Base-by-base conservation (phyloP, 2,888 invertebrate species). In the Agrilus cyanescens region DNA sequence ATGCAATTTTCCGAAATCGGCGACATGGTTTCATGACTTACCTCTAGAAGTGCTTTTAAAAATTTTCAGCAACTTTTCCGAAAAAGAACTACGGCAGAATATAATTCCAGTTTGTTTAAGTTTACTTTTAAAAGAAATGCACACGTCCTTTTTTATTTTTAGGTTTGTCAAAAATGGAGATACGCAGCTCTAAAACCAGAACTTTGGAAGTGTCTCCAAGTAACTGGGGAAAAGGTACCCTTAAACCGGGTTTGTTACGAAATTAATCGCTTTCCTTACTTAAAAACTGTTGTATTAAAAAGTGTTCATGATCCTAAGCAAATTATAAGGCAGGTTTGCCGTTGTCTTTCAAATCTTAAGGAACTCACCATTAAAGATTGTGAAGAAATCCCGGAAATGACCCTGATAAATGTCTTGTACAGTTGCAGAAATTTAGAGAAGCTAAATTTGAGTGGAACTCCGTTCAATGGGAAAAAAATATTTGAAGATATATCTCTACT, bases 101-200 rank as follows among this genome's bases (percentile, higher is more conserved):
- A 49, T 55, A 34, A 49, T 50, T 18, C 51, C 49, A 12, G 56
- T 55, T 49, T 47, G 50, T 49, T 15, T 16, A 12, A 6, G n/a
- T 30, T 12, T 35, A 35, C 14, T 25, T 36, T 20, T 38, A 18
- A 10, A 10, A 10, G 25, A 25, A 25, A 4, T 10, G 10, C 25
- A 25, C 10, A 10, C 25, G 10, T 25, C 8, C 10, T 38, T 20
- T 47, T 41, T 37, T 15, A 30, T 34, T 44, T 50, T 15, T 33
- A 57, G 57, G 57, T 58, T 4, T 57, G 57, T 39, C 53, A 48
- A 39, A 50, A 53, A 37, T 58, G 58, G 58, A 50, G 49, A 31
- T 49, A 52, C 40, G 56, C 50, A 7, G 52, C 54, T 14, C 45
- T 45, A 38, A 41, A 39, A 25, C 55, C 56, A 12, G 44, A 47